Conservation (phyloP, 1,140 invertebrate species). For the Aphelinus certus region DNA sequence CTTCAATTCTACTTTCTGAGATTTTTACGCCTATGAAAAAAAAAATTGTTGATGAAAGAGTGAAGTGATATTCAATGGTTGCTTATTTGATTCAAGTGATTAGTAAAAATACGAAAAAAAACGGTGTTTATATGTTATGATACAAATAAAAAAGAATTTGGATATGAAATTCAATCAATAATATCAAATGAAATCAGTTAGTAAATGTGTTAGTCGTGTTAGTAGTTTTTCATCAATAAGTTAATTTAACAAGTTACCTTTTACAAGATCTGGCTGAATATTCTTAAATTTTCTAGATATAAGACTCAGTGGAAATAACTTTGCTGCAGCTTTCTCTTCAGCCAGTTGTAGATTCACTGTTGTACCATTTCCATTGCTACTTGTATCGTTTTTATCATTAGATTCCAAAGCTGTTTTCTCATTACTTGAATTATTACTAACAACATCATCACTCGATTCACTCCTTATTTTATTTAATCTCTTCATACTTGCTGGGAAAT, state of each 20-base stretch:
- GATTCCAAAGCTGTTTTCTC: constrained; percentile 19
- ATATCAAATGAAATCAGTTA: too few relatives aligned
- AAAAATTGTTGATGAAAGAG: too few relatives aligned
- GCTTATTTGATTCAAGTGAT: too few relatives aligned
- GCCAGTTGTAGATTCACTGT: constrained; percentile 43
- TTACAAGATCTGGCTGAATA: constrained; percentile 50
- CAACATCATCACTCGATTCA: constrained; percentile 46
- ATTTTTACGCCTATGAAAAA: too few relatives aligned
- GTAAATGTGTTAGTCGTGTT: too few relatives aligned
- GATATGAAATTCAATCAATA: too few relatives aligned
- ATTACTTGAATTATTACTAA: constrained; percentile 31
- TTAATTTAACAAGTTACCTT: constrained; percentile 47
- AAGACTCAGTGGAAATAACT: constrained; percentile 59
- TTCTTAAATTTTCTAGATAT: constrained; percentile 58
- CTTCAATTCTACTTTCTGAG: too few relatives aligned
- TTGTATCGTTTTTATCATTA: constrained; percentile 3
- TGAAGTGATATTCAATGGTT: too few relatives aligned
- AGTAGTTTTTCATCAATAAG: too few relatives aligned
- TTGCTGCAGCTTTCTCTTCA: constrained; percentile 58
- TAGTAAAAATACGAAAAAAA: too few relatives aligned
- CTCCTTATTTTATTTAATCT: constrained; percentile 52
- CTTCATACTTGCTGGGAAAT: constrained; percentile 72
- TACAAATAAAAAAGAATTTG: too few relatives aligned
- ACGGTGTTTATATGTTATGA: too few relatives aligned
- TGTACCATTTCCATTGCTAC: constrained; percentile 19